Base-by-base conservation (phyloP, 1,140 invertebrate genomes). In the Euborellia annulipes region DNA sequence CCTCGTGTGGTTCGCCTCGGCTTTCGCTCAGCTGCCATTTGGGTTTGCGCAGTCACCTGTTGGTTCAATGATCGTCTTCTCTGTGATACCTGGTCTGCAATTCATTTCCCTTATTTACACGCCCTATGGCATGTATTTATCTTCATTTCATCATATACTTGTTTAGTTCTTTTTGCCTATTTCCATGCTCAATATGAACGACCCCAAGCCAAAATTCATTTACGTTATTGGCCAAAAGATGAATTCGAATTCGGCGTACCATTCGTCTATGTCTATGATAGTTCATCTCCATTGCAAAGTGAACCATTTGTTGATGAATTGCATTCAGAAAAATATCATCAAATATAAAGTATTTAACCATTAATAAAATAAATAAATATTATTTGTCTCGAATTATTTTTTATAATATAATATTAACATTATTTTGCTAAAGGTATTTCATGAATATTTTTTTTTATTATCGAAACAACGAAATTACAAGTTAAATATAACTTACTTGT, bases 111-210 rank as follows among this genome's bases (percentile, higher is more conserved):
- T 0, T 85, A 85, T 62, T 64, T 85, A 51, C 83, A 86, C 60
- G 80, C 76, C 13, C 66, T 84, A 6, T 86, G 82, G 82, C 83
- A 86, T 61, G 65, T 85, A 16, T 72, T 85, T 34, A 84, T 84
- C 51, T 84, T 83, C 51, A 79, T 85, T 36, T 75, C 79, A 0
- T 74, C 78, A 37, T 84, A 84, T 48, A 78, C 77, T 6, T 75
- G 75, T 7, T 67, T 80, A 27, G 82, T 85, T 17, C 65, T 85
- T 0, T 83, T 80, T 58, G 80, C 81, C 1, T 85, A 82, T 58
- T 82, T 85, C 59, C 76, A 79, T 52, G 82, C 82, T 0, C 69
- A 71, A 43, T 72, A 78, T 37, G 78, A 82, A 54, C 64, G 70
- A 46, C 79, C 81, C 7, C 75, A 83, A 49, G 72, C 79, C 30